Base-by-base conservation (phyloP, 2,888 invertebrate genomes). In the Dioctria rufipes region DNA sequence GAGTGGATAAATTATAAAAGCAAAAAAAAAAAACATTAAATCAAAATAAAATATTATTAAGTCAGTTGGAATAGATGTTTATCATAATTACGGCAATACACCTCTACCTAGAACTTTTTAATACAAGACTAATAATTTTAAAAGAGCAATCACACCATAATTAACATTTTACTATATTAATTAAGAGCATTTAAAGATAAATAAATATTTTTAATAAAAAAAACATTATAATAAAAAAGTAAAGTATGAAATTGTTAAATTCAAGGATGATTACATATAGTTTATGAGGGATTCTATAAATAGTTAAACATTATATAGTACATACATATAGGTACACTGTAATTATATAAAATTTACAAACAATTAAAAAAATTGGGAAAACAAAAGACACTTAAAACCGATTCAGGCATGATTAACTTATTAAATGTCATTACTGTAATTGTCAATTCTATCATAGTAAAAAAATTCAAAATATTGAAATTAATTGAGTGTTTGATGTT, bases 391-490 rank as follows among this genome's bases (percentile, higher is more conserved):
- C 63, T 71, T 73, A 80, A 77, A 73, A 73, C 71, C 49, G 43
- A 75, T 65, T 67, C 66, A 13, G 65, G 40, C 65, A 67, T 69
- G 49, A 54, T 67, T 54, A 67, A 65, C 65, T 58, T 60, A 66
- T 73, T 73, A 42, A 73, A 80, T 75, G 75, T 80, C 58, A 80
- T 73, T 60, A 73, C 65, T 80, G 80, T 80, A 63, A 73, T 65
- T 75, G 73, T 80, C 71, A 80, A 79, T 79, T 79, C 67, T 80
- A 80, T 73, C 51, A 73, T 42, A 58, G 46, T 25, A 80, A 58
- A 78, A 39, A 43, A 58, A 66, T 40, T 42, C 66, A 65, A 79
- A 11, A n/a, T 69, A 79, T 67, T 79, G 37, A 77, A 77, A 25
- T 63, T 49, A 9, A 61, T 46, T 77, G 49, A 77, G 43, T 77